These are phyloP conservation scores for Coecobrya sp. DNA, from an alignment of 2,888 invertebrate genomes.

Conservation along the genomic window DNA sequence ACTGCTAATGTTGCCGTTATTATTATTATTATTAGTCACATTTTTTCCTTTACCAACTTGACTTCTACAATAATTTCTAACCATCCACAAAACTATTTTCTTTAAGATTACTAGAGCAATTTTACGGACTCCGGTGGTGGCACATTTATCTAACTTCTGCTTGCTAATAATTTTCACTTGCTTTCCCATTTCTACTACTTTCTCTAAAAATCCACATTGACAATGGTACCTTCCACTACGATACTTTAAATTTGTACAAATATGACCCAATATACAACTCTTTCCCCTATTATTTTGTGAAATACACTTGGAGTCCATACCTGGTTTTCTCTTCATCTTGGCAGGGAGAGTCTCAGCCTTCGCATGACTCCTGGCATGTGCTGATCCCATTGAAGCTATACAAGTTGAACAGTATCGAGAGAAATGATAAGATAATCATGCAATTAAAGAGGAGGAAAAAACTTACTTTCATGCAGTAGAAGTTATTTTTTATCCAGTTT, in stretches of 20 bases:
- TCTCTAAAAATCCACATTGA: slow-evolving; percentile 80
- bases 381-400: slow-evolving; percentile 83
- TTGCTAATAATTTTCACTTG: slow-evolving; percentile 58
- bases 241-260: slow-evolving; percentile 82
- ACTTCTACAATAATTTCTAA: slow-evolving; percentile 32
- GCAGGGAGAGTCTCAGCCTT: slow-evolving; percentile 85
- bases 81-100: slow-evolving; percentile 39
- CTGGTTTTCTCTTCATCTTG: slow-evolving; percentile 85
- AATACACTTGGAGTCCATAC: slow-evolving; percentile 82
- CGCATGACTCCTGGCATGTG: slow-evolving; percentile 81
- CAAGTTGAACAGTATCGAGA: slow-evolving; percentile 76
- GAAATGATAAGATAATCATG: slow-evolving; percentile 81
- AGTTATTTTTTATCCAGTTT: slow-evolving; percentile 67
- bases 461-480: slow-evolving; percentile 79
- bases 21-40: slow-evolving; percentile 19
- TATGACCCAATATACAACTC: slow-evolving; percentile 78
- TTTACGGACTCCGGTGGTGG: slow-evolving; percentile 73
- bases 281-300: slow-evolving; percentile 73
- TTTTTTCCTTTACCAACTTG: slow-evolving; percentile 40
- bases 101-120: slow-evolving; percentile 48
- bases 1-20: not conserved
- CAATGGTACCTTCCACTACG: slow-evolving; percentile 79
- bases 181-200: slow-evolving; percentile 80
- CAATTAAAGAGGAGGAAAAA: slow-evolving; percentile 74
- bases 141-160: slow-evolving; percentile 16